Percentiles rank a stretch among this genome's conserved stretches.
Evolutionary conservation across 1,140 invertebrate species (phyloP).

Genomic region (Psilanteris sp.): DNA sequence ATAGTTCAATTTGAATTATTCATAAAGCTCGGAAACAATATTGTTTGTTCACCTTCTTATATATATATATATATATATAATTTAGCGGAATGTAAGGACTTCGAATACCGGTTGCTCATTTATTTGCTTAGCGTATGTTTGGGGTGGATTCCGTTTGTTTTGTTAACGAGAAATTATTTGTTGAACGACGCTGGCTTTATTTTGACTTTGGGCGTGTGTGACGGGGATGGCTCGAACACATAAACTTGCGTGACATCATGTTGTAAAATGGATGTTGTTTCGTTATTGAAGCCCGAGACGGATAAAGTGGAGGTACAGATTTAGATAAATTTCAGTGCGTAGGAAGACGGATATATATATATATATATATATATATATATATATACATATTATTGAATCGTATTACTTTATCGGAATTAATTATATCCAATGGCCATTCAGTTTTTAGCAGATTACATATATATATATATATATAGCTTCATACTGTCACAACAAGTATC

Average conservation of each 20-base stretch:
- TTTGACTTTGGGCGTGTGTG: constrained; percentile 23
- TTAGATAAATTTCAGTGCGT: constrained; percentile 20
- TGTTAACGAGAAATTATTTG: constrained; percentile 29
- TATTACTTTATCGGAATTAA: no score
- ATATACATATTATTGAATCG: no score
- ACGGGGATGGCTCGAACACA: neutral
- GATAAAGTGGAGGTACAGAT: constrained; percentile 17
- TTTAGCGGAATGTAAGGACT: no score
- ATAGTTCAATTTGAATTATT: no score
- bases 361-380: no score
- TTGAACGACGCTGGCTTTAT: constrained; percentile 16
- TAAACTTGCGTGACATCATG: constrained; percentile 13
- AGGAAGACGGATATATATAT: neutral
- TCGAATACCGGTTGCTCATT: neutral
- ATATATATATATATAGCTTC: no score
- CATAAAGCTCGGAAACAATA: no score
- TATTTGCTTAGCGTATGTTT: constrained; percentile 18
- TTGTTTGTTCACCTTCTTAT: no score
- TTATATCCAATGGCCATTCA: no score
- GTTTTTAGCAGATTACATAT: no score
- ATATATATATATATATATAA: no score
- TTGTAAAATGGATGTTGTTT: constrained; percentile 31
- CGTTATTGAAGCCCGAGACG: constrained; percentile 10
- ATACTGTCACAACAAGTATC: no score
- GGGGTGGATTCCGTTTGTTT: constrained; percentile 21